Conservation (phyloP, 2,888 invertebrate genomes). For the Megastigmus dorsalis region DNA sequence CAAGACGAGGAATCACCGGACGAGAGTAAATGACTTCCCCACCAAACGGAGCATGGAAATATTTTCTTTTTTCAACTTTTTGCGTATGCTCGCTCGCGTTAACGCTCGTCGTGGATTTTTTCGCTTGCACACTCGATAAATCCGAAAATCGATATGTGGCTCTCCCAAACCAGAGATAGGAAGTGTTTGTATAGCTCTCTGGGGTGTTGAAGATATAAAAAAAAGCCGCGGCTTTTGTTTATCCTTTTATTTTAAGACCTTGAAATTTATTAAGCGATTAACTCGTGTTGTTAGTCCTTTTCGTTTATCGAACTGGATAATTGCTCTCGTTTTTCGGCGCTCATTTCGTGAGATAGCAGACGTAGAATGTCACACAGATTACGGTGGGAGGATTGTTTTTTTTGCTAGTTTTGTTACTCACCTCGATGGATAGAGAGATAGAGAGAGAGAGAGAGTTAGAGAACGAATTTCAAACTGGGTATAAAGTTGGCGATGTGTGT, state of each 20-base stretch:
- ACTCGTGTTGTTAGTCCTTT: neutral
- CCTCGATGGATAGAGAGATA: neutral
- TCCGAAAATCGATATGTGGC: too few relatives aligned
- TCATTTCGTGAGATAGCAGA: too few relatives aligned
- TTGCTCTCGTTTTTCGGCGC: neutral
- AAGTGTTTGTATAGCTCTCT: too few relatives aligned
- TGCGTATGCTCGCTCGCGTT: too few relatives aligned
- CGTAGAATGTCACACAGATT: constrained; percentile 1
- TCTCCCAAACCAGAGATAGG: too few relatives aligned
- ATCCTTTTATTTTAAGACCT: constrained; percentile 9
- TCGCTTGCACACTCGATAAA: too few relatives aligned
- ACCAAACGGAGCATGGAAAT: too few relatives aligned
- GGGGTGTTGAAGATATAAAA: constrained; percentile 36
- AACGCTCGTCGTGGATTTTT: too few relatives aligned
- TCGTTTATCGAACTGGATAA: constrained; percentile 18
- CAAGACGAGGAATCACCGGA: too few relatives aligned
- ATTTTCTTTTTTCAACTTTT: too few relatives aligned
- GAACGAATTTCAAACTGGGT: neutral
- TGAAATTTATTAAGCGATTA: constrained; percentile 23
- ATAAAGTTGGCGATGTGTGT: neutral
- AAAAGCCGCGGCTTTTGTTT: constrained; percentile 3
- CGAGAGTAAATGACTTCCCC: too few relatives aligned
- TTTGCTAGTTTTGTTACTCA: constrained; percentile 1
- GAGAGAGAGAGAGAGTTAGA: neutral
- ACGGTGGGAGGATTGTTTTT: neutral